Evolutionary conservation across 2,113 vertebrate species (phyloP), one percentile per base, ranked within the genome.

Genomic region (Oriolus oriolus): DNA sequence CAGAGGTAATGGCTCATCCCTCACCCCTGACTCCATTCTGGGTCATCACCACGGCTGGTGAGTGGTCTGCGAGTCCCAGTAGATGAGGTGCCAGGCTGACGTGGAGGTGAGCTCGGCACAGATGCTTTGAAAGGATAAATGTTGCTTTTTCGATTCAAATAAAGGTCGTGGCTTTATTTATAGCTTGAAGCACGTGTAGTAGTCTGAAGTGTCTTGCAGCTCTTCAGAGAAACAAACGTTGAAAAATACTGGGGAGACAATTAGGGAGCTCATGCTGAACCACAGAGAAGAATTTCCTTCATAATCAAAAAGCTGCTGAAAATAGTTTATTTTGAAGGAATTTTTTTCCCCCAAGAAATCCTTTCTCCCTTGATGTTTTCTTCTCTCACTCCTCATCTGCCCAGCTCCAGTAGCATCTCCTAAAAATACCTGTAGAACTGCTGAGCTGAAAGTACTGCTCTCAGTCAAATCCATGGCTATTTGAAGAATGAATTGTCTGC

Each of bases 1-100:
- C 98, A 4, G 99, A 99, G 99, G 99, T 99, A 96, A 97, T 68
- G 7, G 26, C 53, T 21, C 21, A 6, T 8, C 52, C 53, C 57
- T 10, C 17, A 0, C 31, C 11, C 7, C 57, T 35, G 8, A 1
- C 24, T 24, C 21, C 3, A 3, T 14, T 11, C 26, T 53, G 13
- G 8, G 17, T 16, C 8, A 3, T 47, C 11, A 5, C 27, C 42
- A n/a, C 1, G 2, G 12, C 47, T 60, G 64, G 13, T 11, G 22
- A 8, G 39, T 13, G 41, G 10, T 3, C 59, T 44, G 1, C 31
- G 27, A 6, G 22, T 11, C 39, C 39, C 2, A 3, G 31, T 1
- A 24, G 26, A 13, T 17, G 2, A 56, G 17, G 33, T 35, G 6
- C 1, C 42, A 52, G 50, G 69, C 4, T 52, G 4, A 4, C 0